Evolutionary conservation across 2,113 vertebrate species (phyloP).

Genomic region (Albula glossodonta): DNA sequence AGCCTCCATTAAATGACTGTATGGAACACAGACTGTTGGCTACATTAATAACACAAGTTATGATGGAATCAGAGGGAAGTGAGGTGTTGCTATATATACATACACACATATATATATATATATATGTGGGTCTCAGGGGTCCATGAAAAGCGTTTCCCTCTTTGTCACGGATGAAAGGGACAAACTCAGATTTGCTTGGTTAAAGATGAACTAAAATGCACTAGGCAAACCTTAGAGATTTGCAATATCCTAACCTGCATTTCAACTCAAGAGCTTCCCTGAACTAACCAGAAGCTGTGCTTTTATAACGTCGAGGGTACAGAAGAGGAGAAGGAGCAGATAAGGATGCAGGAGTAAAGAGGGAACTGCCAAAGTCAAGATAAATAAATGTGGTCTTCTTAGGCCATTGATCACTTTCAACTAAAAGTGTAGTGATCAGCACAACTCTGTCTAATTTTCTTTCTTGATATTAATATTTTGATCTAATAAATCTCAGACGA

Average conservation of each 20-base stretch:
- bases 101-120: no score
- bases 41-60: no score
- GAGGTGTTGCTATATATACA: no score
- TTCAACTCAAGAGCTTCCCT: background rate
- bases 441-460: background rate
- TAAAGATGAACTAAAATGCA: conserved; percentile 15
- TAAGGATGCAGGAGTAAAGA: background rate
- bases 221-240: background rate
- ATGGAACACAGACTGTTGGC: no score
- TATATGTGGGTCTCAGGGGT: no score
- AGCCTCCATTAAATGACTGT: no score
- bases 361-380: no score
- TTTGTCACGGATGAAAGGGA: conserved; percentile 3
- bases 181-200: conserved; percentile 14
- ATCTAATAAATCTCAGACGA: background rate
- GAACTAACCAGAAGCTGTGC: background rate
- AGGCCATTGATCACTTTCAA: background rate
- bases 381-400: background rate
- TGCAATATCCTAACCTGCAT: background rate
- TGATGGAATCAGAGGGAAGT: no score
- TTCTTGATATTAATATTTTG: background rate
- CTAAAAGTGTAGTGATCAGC: no score
- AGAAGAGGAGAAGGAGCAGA: background rate
- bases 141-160: no score
- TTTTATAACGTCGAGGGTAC: background rate